Base-by-base conservation (phyloP, 2,113 vertebrate genomes). In the Fregetta grallaria region DNA sequence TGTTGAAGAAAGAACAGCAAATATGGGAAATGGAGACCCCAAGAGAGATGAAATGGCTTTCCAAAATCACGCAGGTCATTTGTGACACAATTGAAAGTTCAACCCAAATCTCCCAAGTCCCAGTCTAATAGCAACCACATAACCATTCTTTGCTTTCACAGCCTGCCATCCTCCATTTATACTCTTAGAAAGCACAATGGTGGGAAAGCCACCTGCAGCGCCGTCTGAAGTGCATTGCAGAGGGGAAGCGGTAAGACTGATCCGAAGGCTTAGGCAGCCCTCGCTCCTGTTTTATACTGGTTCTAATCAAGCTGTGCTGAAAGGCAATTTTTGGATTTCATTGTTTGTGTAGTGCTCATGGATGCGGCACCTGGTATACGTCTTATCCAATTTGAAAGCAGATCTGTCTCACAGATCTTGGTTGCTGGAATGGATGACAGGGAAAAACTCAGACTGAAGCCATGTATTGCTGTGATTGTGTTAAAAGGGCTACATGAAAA, bases 311-410 rank as follows among this genome's bases (percentile, higher is more conserved):
- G 25, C 79, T 75, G 42, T 45, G 42, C 38, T 74, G 78, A 92
- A 94, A 95, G 52, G 88, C 83, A 84, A 55, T 89, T 90, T 90
- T 68, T 27, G 36, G 61, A 29, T 93, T 86, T 92, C 86, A 67
- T 45, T 86, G 68, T 82, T 88, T 68, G 65, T 71, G 62, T 61
- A 50, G 68, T 50, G 75, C 38, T 94, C 55, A 20, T 87, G 70
- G 45, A 81, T 75, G 76, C 0, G 0, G 86, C 94, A 91, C 83
- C 94, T 92, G 83, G 44, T 78, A 49, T 53, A 16, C 0, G 2
- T 94, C 96, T 87, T 21, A 77, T 15, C 74, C 75, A 87, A 93
- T 96, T 94, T 92, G 83, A 70, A 78, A 93, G 80, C 61, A 97
- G 52, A 90, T 96, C 62, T 62, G 58, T 95, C 90, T 93, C 86